These are phyloP conservation scores for Dorcus hopei DNA, from an alignment of 2,888 invertebrate genomes.

Conservation along the genomic window DNA sequence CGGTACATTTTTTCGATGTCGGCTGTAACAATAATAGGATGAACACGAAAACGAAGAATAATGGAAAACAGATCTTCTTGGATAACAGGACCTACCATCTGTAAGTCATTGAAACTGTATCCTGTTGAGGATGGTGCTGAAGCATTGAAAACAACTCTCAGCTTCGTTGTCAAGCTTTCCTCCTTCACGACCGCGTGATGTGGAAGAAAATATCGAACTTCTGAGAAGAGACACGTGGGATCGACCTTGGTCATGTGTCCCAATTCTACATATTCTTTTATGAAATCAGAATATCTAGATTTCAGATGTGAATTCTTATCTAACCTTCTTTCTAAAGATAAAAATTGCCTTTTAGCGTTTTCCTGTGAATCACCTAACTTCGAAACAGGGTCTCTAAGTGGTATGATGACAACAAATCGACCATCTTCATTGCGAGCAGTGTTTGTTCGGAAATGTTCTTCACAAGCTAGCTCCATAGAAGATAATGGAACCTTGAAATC, in stretches of 20 bases:
- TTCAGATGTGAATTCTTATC: conserved; percentile 10
- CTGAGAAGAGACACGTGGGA: not conserved
- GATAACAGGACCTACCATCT: conserved; percentile 30
- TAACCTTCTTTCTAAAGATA: conserved; percentile 17
- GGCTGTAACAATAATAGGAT: conserved; percentile 27
- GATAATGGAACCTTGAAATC: not conserved
- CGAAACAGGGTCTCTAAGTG: not conserved
- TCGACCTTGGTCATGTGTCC: conserved; percentile 7
- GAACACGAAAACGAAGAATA: conserved; percentile 30
- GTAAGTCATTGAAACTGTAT: conserved; percentile 30
- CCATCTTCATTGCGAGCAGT: not conserved
- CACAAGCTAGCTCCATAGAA: not conserved
- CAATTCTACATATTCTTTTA: conserved; percentile 11
- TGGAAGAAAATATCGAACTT: conserved; percentile 27
- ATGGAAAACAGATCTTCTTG: conserved; percentile 31
- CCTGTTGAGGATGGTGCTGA: conserved; percentile 26
- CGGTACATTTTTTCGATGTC: conserved; percentile 36
- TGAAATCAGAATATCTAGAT: conserved; percentile 9
- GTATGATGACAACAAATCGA: not conserved
- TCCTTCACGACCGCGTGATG: conserved; percentile 32
- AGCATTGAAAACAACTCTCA: conserved; percentile 37
- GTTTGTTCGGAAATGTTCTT: not conserved
- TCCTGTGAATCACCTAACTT: not conserved
- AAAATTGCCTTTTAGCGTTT: conserved; percentile 9
- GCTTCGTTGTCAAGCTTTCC: conserved; percentile 29